phyloP scores from a whole-genome alignment of 2,113 vertebrate species.

The Synodontis membranacea region DNA sequence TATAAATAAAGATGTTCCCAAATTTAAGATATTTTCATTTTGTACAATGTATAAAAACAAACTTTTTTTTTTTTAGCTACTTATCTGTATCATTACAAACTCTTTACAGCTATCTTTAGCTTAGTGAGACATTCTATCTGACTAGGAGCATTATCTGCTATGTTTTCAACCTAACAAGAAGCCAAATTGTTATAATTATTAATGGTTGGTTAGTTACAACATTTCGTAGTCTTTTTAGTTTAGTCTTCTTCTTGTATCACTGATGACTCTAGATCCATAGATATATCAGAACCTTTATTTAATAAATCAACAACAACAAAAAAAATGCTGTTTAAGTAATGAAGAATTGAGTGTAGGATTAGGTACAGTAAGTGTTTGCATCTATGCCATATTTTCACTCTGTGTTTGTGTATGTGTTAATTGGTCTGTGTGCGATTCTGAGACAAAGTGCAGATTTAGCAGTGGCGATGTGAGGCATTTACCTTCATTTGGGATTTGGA shows the following conservation, averaged over 20 bases:
- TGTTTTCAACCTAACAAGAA: not conserved
- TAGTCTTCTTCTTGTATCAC: too few species aligned
- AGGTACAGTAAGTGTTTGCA: not conserved
- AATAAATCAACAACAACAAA: not conserved
- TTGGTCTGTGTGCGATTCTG: conserved; percentile 4
- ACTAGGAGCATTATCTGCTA: too few species aligned
- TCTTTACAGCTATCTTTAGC: not conserved
- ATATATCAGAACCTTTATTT: not conserved
- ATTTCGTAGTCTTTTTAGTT: not conserved
- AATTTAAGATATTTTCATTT: not conserved
- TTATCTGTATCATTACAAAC: not conserved
- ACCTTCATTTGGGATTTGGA: conserved; percentile 46
- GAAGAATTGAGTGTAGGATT: not conserved
- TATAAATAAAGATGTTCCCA: too few species aligned
- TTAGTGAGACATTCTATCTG: not conserved
- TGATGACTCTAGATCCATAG: too few species aligned
- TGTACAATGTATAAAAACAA: too few species aligned
- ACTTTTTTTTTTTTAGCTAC: not conserved
- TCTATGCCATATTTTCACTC: not conserved
- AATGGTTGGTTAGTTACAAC: not conserved
- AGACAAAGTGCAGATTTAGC: not conserved
- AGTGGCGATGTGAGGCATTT: conserved; percentile 17
- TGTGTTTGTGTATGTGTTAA: not conserved
- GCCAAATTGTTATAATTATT: not conserved
- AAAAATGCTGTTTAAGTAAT: not conserved